These are phyloP conservation scores for Bradypus variegatus DNA, from an alignment of 2,797 vertebrate genomes.

Conservation along the genomic window DNA sequence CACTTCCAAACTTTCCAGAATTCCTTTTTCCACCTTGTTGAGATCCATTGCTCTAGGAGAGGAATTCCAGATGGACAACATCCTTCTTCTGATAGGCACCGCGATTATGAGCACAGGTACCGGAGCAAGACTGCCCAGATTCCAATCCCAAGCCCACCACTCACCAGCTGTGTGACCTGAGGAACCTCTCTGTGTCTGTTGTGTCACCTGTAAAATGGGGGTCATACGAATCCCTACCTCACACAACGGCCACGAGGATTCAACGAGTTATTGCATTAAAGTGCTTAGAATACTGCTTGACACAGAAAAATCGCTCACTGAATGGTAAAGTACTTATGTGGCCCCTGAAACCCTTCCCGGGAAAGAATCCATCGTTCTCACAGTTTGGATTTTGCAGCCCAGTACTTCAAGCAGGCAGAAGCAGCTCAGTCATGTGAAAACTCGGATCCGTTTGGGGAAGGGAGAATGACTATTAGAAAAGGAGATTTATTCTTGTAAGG, in stretches of 20 bases:
- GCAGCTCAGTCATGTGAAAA: neutral
- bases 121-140: neutral
- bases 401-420: neutral
- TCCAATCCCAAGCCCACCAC: neutral
- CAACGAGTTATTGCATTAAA: neutral
- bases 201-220: neutral
- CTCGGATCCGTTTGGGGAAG: neutral
- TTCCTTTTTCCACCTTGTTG: neutral
- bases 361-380: neutral
- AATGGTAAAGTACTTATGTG: too few relatives aligned
- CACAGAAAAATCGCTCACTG: neutral
- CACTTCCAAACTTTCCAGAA: neutral
- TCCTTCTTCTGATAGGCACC: neutral
- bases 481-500: neutral
- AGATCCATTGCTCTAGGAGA: neutral
- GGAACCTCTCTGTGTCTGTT: neutral
- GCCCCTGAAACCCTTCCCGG: neutral
- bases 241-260: neutral
- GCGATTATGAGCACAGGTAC: too few relatives aligned
- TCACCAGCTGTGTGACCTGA: neutral
- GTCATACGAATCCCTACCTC: neutral
- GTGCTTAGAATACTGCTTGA: neutral
- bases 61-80: neutral
- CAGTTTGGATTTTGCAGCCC: neutral
- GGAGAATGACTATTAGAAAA: neutral